Evolutionary conservation across 2,888 invertebrate species (phyloP), one percentile per base, ranked within the genome.

Genomic region (Psylliodes chrysocephalus): DNA sequence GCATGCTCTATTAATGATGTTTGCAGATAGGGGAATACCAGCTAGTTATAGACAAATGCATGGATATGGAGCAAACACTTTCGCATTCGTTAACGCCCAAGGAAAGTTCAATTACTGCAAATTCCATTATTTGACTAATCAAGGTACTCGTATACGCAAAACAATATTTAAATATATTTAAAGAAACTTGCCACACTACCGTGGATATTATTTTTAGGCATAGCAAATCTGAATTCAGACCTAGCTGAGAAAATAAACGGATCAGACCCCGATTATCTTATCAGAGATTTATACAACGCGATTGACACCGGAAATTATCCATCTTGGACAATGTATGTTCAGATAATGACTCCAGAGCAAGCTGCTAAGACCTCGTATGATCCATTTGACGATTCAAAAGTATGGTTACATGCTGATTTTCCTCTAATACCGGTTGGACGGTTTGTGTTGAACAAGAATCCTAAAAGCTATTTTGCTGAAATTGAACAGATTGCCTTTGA

Each of bases 1-100:
- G 18, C 97, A 98, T 80, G 96, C 96, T 78, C 83, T 89, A n/a
- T 79, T 92, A 75, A 90, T 96, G 81, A 82, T 96, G 73, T 97
- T 96, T 81, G 90, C 93, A 15, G 96, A 97, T 83, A 89, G 97
- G 73, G 98, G 97, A 33, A 93, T 94, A 69, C 97, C 97, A 5
- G 94, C 95, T 80, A 96, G 96, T 18, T 91, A 90, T 61, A 64
- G 82, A 54, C 71, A 78, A 55, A 81, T 81, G 81, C 94, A 97
- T 78, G 97, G 97, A 22, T 97, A 95, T 79, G 96, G 96, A 1
- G 94, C 93, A 0, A 96, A 97, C 80, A 96, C 97, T 0, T 98
- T 94, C 82, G 95, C 95, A 78, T 83, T 96, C 68, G 88, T 96
- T 1, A 97, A 96, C 82, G 86, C 86, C 0, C 85, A 89, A 63